Conservation (phyloP, 2,113 vertebrate genomes). For the Anthoscopus minutus region DNA sequence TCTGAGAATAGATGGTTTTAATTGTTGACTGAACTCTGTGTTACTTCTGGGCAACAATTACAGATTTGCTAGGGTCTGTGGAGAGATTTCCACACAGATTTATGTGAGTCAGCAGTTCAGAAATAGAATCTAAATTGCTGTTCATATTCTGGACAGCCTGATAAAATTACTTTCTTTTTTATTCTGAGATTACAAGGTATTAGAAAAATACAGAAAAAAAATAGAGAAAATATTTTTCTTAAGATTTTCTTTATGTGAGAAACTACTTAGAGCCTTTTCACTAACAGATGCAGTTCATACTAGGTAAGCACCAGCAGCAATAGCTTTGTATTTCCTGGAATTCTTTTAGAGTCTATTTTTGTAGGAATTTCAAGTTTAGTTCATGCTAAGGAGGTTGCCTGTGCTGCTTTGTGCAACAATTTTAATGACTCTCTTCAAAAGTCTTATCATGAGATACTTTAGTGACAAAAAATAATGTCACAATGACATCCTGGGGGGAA, state of each 20-base stretch:
- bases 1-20: background rate
- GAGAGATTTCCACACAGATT: background rate
- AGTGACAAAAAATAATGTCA: background rate
- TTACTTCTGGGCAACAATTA: background rate
- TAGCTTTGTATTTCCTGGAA: background rate
- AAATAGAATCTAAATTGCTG: background rate
- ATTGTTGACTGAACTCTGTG: background rate
- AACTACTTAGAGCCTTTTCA: background rate
- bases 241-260: background rate
- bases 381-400: background rate
- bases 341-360: background rate
- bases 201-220: background rate
- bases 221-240: background rate
- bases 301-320: background rate
- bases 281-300: background rate
- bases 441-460: background rate
- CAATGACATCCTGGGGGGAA: background rate
- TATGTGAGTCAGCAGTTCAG: background rate
- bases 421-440: background rate
- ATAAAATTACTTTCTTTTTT: background rate
- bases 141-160: background rate
- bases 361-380: background rate
- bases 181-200: background rate
- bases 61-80: background rate
- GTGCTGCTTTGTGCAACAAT: background rate